Conservation (phyloP, 2,113 vertebrate genomes). For the Rissa tridactyla region DNA sequence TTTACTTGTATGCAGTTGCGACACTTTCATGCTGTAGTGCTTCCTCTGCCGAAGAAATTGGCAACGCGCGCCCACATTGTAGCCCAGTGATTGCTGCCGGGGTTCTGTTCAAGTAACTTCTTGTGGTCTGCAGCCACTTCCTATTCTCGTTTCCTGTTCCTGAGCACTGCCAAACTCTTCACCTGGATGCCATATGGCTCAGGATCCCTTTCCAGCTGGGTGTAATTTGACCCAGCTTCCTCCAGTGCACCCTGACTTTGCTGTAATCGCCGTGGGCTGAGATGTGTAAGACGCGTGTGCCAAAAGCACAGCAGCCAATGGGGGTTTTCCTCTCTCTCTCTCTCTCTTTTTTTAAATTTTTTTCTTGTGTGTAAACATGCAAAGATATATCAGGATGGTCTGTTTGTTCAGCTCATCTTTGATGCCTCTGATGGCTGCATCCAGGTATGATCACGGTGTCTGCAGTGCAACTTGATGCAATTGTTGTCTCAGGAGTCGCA, state of each 20-base stretch:
- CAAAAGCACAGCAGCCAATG: background rate
- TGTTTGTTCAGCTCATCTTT: background rate
- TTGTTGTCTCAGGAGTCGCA: background rate
- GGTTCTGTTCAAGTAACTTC: background rate
- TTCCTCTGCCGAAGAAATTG: accelerated
- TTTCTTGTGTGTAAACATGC: background rate
- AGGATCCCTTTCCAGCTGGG: background rate
- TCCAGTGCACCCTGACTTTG: background rate
- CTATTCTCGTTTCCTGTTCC: background rate
- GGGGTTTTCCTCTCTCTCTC: too few relatives aligned
- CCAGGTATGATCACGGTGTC: accelerated
- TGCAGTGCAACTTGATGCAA: background rate
- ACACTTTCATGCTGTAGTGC: background rate
- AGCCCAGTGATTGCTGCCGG: accelerated
- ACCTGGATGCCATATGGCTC: background rate
- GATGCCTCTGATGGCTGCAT: background rate
- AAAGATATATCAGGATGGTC: background rate
- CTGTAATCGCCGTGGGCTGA: background rate
- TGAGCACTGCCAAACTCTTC: background rate
- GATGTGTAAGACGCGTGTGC: background rate
- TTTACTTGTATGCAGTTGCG: accelerated
- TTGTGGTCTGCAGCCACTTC: background rate
- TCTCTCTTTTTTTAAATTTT: background rate
- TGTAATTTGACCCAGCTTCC: background rate
- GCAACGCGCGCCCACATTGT: accelerated